phyloP scores from a whole-genome alignment of 2,113 vertebrate species.

The Monopterus albus region DNA sequence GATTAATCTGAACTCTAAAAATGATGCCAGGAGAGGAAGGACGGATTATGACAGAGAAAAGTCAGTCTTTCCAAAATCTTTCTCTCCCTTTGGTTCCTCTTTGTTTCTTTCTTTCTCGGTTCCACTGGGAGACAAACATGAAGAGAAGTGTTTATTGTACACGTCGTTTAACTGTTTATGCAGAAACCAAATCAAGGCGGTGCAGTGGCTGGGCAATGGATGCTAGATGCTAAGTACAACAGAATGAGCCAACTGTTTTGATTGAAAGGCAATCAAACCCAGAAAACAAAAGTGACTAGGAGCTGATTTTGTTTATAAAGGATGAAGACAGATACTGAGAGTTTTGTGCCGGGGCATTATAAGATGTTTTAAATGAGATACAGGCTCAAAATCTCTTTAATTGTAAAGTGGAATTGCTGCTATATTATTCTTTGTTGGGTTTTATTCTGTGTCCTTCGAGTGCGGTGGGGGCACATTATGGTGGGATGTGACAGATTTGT shows the following conservation, averaged over 20 bases:
- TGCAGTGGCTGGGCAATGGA: constrained; percentile 26
- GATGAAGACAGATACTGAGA: constrained; percentile 28
- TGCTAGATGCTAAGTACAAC: constrained; percentile 38
- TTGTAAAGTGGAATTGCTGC: no score
- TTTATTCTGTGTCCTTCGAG: no score
- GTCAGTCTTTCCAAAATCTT: constrained; percentile 43
- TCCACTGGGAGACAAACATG: constrained; percentile 38
- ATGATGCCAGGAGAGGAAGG: constrained; percentile 4
- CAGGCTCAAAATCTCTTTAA: constrained; percentile 27
- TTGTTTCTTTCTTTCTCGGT: background rate
- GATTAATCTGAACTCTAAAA: constrained; percentile 34
- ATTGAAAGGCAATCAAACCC: constrained; percentile 50
- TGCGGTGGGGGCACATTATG: background rate
- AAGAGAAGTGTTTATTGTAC: constrained; percentile 60
- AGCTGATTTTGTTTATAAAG: constrained; percentile 68
- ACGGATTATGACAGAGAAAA: constrained; percentile 12
- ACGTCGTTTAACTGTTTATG: constrained; percentile 64
- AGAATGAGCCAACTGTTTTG: constrained; percentile 43
- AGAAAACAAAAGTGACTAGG: constrained; percentile 23
- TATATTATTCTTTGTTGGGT: no score
- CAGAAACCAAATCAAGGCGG: constrained; percentile 46
- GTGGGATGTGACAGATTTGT: no score
- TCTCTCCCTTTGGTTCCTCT: background rate
- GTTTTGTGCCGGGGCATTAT: constrained; percentile 2
- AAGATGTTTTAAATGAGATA: constrained; percentile 27